Evolutionary conservation across 2,797 vertebrate species (phyloP).

Genomic region (Sebastes kiyomatsui): DNA sequence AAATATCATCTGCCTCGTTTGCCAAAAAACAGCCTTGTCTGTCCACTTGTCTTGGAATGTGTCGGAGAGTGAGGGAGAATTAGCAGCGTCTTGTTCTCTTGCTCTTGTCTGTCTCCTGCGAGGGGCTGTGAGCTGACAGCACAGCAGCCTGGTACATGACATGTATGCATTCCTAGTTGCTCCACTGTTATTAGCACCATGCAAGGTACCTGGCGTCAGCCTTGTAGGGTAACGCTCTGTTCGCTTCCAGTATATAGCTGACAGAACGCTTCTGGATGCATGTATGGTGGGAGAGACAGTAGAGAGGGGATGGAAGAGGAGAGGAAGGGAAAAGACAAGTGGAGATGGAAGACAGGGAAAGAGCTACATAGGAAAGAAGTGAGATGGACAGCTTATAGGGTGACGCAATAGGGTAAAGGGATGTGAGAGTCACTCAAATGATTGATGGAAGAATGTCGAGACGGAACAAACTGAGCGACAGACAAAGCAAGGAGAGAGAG

Average conservation of each 20-base stretch:
- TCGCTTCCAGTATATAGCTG: conserved; percentile 21
- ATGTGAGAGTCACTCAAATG: background rate
- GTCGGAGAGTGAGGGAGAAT: conserved; percentile 44
- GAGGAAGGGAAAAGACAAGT: background rate
- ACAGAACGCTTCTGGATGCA: conserved; percentile 16
- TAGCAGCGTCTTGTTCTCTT: conserved; percentile 45
- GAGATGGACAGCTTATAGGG: background rate
- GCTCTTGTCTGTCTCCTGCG: conserved; percentile 36
- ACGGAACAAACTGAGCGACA: background rate
- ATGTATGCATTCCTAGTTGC: conserved; percentile 49
- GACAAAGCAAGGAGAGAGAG: background rate
- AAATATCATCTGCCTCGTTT: conserved; percentile 22
- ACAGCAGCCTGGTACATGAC: conserved; percentile 58
- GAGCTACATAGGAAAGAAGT: background rate
- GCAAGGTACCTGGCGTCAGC: conserved; percentile 46
- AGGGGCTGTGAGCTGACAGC: conserved; percentile 47
- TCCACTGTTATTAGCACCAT: conserved; percentile 55
- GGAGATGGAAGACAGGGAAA: background rate
- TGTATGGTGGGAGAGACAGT: background rate
- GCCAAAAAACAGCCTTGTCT: conserved; percentile 29
- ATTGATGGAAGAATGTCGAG: background rate
- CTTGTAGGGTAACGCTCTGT: conserved; percentile 30
- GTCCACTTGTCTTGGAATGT: conserved; percentile 25
- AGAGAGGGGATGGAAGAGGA: background rate
- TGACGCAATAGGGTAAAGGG: background rate